phyloP scores from a whole-genome alignment of 2,113 vertebrate genomes.

The Parus major region DNA sequence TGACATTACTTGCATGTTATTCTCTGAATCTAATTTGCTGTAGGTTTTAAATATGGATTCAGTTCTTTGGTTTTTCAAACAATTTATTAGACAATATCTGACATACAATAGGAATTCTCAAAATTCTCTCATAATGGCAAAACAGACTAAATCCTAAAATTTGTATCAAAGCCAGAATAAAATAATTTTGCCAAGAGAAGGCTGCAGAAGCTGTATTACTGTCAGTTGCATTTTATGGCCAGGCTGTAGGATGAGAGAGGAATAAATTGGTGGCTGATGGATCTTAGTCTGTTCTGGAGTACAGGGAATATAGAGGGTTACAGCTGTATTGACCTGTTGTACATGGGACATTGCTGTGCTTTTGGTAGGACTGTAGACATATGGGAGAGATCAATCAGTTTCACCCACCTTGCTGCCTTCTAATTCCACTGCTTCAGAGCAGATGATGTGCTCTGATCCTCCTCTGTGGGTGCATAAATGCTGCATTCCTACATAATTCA shows the following conservation, averaged over 20 bases:
- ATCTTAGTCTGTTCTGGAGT: neutral
- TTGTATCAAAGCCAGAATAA: neutral
- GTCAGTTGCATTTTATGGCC: neutral
- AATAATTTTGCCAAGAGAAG: neutral
- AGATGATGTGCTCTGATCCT: neutral
- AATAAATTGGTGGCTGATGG: neutral
- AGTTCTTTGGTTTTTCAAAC: neutral
- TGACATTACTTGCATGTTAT: neutral
- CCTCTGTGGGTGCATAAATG: neutral
- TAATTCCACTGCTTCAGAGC: neutral
- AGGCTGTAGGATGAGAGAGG: neutral
- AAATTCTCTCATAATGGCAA: neutral
- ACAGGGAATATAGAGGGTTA: neutral
- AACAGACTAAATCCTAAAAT: neutral
- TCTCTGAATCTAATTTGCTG: neutral
- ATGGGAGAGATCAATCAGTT: neutral
- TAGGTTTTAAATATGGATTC: neutral
- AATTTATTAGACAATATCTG: neutral
- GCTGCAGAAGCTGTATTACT: neutral
- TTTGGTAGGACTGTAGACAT: neutral
- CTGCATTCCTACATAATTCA: neutral
- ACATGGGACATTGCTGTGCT: accelerated
- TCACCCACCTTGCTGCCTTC: neutral
- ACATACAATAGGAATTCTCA: neutral
- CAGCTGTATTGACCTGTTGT: neutral